Percentiles rank a stretch among this genome's conserved stretches.
Conservation (phyloP, 2,113 vertebrate genomes). For the Pterocles burchelli region DNA sequence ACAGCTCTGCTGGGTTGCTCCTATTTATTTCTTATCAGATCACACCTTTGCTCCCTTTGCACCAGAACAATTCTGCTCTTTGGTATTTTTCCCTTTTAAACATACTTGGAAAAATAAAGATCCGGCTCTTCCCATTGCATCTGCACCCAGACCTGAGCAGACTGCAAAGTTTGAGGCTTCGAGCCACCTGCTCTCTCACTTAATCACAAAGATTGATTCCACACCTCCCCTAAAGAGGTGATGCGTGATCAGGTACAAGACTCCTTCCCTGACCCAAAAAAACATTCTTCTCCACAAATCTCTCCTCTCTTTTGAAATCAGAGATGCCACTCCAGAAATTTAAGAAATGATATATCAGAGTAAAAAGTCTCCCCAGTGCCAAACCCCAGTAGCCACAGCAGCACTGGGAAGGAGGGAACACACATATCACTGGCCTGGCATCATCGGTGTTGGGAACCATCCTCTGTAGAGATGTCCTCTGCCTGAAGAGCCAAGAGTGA, state of each 20-base stretch:
- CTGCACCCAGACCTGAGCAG: conserved; percentile 37
- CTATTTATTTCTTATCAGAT: background rate
- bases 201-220: conserved; percentile 34
- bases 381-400: background rate
- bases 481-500: background rate
- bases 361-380: background rate
- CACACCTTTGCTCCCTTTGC: fast-evolving
- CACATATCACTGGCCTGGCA: fast-evolving
- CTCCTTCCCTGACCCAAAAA: background rate
- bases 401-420: background rate
- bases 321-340: background rate
- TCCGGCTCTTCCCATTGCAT: background rate
- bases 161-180: background rate
- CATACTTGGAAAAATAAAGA: background rate
- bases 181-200: background rate
- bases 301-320: background rate
- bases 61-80: background rate
- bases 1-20: background rate
- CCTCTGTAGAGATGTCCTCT: background rate
- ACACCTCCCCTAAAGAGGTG: background rate
- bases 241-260: background rate
- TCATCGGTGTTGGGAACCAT: background rate
- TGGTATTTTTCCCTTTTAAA: background rate
- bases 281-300: background rate
- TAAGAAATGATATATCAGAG: background rate